A percentile compares a stretch with the other conserved stretches of the same genome.
phyloP scores from a whole-genome alignment of 1,140 invertebrate genomes.

The Cyrtorhinus lividipennis region DNA sequence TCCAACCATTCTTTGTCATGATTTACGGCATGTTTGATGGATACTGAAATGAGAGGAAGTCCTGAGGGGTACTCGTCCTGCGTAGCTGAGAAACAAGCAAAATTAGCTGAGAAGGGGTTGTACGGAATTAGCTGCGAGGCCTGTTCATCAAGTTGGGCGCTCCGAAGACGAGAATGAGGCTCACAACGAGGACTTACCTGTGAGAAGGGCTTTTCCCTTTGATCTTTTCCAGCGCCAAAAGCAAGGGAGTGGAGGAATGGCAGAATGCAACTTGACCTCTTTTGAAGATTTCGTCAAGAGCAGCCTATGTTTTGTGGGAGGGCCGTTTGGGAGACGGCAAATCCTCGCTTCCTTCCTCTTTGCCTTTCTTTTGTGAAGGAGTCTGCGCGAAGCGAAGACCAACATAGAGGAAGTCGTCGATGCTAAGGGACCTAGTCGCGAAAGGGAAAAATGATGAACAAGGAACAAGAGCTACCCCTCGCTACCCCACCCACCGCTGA shows the following conservation, averaged over 20 bases:
- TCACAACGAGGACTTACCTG: neutral
- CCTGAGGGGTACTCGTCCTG: too few species aligned
- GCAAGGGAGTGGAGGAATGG: neutral
- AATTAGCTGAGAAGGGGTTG: too few species aligned
- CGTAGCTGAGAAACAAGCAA: too few species aligned
- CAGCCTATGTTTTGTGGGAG: neutral
- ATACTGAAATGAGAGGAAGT: too few species aligned
- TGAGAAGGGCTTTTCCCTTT: neutral
- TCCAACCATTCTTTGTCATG: too few species aligned
- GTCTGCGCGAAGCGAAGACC: neutral
- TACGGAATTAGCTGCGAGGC: too few species aligned
- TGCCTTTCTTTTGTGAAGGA: neutral
- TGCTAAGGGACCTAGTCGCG: too few species aligned
- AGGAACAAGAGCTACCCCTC: neutral
- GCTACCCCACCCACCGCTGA: too few species aligned
- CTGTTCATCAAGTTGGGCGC: too few species aligned
- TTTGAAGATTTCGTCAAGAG: conserved; percentile 9
- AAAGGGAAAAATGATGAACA: neutral
- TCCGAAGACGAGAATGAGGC: neutral
- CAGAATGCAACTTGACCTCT: conserved; percentile 8
- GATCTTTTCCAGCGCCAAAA: conserved; percentile 1
- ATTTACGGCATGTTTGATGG: too few species aligned
- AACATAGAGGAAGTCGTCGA: neutral
- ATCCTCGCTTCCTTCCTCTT: neutral
- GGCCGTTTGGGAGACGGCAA: neutral